Evolutionary conservation across 2,888 invertebrate species (phyloP).

Genomic region (Oscheius onirici): DNA sequence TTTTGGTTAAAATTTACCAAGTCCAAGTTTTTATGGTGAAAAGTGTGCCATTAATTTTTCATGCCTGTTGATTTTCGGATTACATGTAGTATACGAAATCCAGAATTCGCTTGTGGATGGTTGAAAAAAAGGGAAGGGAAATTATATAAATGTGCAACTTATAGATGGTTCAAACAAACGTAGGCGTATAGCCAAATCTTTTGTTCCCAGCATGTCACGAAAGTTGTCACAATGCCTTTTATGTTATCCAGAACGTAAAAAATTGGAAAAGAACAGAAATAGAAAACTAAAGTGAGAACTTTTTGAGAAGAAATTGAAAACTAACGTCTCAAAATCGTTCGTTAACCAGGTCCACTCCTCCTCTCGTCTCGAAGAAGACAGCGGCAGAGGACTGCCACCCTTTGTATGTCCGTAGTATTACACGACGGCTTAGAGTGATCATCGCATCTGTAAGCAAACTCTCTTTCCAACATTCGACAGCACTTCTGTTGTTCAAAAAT

Average conservation of each 20-base stretch:
- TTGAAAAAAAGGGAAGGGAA: background rate
- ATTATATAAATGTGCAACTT: background rate
- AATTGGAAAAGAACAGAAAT: background rate
- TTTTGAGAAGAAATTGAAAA: background rate
- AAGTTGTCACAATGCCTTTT: too few species aligned
- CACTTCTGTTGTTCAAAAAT: too few species aligned
- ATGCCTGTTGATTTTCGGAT: too few species aligned
- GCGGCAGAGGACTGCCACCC: background rate
- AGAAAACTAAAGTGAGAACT: background rate
- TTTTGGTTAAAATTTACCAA: too few species aligned
- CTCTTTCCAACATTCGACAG: background rate
- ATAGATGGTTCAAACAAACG: background rate
- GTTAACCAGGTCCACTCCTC: background rate
- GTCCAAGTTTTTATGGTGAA: too few species aligned
- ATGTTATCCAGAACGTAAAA: too few species aligned
- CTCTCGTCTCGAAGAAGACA: too few species aligned
- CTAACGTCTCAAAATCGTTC: background rate
- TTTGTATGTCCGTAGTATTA: constrained; percentile 26
- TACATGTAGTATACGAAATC: too few species aligned
- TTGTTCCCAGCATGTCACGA: too few species aligned
- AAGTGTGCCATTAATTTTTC: too few species aligned
- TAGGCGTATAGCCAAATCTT: too few species aligned
- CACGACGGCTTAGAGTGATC: constrained; percentile 23
- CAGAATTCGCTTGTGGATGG: too few species aligned
- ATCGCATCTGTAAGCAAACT: constrained; percentile 21